Base-by-base conservation (phyloP, 2,888 invertebrate genomes). In the Tethea ocularis region DNA sequence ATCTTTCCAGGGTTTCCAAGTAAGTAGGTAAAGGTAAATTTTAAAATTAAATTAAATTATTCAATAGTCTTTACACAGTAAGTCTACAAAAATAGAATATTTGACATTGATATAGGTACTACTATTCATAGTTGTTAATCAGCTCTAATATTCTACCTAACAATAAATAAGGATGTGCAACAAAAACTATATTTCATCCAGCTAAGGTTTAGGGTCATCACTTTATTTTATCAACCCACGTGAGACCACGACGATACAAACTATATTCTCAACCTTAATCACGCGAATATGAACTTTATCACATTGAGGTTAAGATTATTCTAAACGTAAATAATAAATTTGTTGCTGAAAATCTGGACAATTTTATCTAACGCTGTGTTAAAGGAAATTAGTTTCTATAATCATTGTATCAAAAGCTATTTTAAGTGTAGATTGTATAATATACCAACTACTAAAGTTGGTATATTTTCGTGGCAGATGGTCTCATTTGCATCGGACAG, bases 401-500 rank as follows among this genome's bases (percentile, higher is more conserved):
- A n/a, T 0, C 0, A 0, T 52, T 20, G 54, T 7, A 0, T 56
- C 68, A 80, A 67, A 59, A 60, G 61, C 51, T 59, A 46, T 1
- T 33, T 56, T 59, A 41, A 11, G 4, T 1, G 62, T 56, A 68
- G 59, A 60, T 59, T 0, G 24, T 6, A n/a, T n/a, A n/a, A n/a
- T n/a, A n/a, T n/a, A n/a, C n/a, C n/a, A n/a, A n/a, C n/a, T n/a
- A n/a, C n/a, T n/a, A n/a, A n/a, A 10, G 23, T 36, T 69, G 69
- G 65, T 68, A 64, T 51, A 62, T 64, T 64, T 63, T 65, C 64
- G 72, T 67, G 74, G 72, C 80, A 84, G 82, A 83, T 83, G 81
- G 77, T 74, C 82, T 85, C 84, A 85, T 87, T 87, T 87, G 83
- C 86, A 86, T 85, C 68, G 82, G 84, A 83, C 84, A 84, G 80